Conservation (phyloP, 1,140 invertebrate species). For the Caenorhabditis brenneri region DNA sequence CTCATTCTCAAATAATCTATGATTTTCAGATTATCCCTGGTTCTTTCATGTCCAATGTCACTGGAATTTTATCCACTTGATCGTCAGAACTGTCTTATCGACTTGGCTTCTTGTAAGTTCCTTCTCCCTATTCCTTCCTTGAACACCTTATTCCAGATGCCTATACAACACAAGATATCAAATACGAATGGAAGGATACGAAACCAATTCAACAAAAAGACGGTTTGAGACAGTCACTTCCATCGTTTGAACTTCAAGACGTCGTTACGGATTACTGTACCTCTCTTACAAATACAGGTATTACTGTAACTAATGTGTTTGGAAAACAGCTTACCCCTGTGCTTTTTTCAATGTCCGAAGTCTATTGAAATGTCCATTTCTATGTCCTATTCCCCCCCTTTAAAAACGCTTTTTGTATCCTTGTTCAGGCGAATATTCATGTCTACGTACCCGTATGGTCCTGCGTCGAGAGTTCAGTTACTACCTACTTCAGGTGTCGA, state of each 20-base stretch:
- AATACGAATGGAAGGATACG: constrained; percentile 82
- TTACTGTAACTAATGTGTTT: constrained; percentile 53
- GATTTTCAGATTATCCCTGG: constrained; percentile 91
- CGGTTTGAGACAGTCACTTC: constrained; percentile 81
- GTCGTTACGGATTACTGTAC: constrained; percentile 90
- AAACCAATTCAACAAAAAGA: constrained; percentile 92
- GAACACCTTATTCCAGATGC: constrained; percentile 75
- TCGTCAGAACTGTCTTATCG: constrained; percentile 85
- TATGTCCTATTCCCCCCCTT: not conserved
- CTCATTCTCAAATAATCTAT: too few relatives aligned
- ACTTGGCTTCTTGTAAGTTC: constrained; percentile 83
- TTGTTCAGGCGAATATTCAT: constrained; percentile 67
- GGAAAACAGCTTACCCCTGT: constrained; percentile 52
- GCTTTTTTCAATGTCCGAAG: not conserved
- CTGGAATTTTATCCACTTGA: constrained; percentile 90
- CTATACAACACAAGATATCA: constrained; percentile 89
- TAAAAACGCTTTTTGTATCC: constrained; percentile 14
- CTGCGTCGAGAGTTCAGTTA: constrained; percentile 73
- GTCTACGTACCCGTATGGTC: constrained; percentile 64
- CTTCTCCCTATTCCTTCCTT: not conserved
- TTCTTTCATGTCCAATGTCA: constrained; percentile 91
- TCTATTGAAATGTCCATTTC: not conserved
- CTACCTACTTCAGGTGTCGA: constrained; percentile 72
- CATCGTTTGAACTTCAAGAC: constrained; percentile 88
- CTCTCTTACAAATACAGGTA: constrained; percentile 92